These are phyloP conservation scores for Orchesellides sinensis DNA, from an alignment of 2,888 invertebrate species.

Conservation along the genomic window DNA sequence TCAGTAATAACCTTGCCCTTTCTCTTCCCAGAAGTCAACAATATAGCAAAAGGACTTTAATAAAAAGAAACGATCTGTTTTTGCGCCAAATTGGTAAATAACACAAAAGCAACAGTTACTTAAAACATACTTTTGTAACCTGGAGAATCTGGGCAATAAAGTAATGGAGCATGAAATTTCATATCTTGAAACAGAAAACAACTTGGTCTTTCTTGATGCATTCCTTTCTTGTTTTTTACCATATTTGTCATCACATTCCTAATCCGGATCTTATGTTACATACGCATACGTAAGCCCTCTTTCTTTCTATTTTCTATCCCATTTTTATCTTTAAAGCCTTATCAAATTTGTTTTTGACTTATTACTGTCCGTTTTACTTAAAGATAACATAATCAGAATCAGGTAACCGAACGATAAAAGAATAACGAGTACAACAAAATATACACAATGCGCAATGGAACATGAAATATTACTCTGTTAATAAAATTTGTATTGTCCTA, in stretches of 20 bases:
- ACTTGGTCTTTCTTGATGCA: too few relatives aligned
- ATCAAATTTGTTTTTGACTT: too few relatives aligned
- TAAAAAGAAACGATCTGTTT: background rate
- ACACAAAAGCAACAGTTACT: constrained; percentile 8
- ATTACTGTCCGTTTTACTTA: too few relatives aligned
- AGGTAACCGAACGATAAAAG: constrained; percentile 42
- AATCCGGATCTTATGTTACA: too few relatives aligned
- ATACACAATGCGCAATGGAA: too few relatives aligned
- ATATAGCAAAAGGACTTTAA: background rate
- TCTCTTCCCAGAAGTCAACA: constrained; percentile 1
- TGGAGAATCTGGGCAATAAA: background rate
- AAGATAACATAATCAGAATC: too few relatives aligned
- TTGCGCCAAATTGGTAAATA: background rate
- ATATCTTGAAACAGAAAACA: constrained; percentile 17
- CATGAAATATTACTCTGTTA: too few relatives aligned
- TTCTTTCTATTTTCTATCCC: too few relatives aligned
- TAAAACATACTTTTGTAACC: background rate
- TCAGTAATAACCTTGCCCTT: constrained; percentile 31
- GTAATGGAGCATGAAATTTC: constrained; percentile 29
- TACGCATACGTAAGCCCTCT: too few relatives aligned
- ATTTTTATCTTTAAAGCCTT: too few relatives aligned
- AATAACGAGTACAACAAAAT: background rate
- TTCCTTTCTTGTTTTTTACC: too few relatives aligned
- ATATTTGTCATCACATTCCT: constrained; percentile 41
- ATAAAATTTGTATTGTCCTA: too few relatives aligned